Evolutionary conservation across 2,888 invertebrate genomes (phyloP).

Genomic region (Rotaria socialis): DNA sequence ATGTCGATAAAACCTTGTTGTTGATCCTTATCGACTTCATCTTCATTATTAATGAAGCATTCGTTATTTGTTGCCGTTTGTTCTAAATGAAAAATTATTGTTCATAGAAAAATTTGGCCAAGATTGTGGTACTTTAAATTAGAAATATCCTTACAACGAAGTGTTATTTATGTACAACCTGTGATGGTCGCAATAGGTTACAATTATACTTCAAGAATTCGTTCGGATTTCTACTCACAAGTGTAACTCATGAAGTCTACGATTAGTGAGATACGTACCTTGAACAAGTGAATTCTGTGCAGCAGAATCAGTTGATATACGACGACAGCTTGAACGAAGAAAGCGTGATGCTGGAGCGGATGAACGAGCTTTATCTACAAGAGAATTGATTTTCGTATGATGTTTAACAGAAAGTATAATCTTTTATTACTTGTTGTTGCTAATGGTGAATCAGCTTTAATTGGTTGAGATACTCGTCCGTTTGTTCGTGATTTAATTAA

Average conservation of each 20-base stretch:
- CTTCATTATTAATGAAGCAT: neutral
- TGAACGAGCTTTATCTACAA: neutral
- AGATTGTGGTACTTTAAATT: too few species aligned
- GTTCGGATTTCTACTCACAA: too few species aligned
- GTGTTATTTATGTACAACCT: too few species aligned
- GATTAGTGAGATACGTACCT: neutral
- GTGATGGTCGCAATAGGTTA: too few species aligned
- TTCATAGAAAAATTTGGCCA: too few species aligned
- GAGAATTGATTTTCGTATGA: neutral
- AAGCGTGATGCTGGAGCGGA: neutral
- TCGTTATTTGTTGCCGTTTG: neutral
- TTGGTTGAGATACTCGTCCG: neutral
- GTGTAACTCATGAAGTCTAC: too few species aligned
- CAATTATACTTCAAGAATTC: too few species aligned
- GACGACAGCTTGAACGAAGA: neutral
- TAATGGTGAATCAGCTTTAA: conserved; percentile 19
- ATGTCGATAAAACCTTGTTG: neutral
- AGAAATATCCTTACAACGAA: too few species aligned
- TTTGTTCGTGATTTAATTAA: neutral
- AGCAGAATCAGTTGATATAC: neutral
- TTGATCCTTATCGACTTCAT: too few species aligned
- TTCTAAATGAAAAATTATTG: neutral
- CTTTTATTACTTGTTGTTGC: neutral
- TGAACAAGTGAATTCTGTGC: neutral
- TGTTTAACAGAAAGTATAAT: neutral